Evolutionary conservation across 2,888 invertebrate genomes (phyloP).

Genomic region (Spodoptera exigua): DNA sequence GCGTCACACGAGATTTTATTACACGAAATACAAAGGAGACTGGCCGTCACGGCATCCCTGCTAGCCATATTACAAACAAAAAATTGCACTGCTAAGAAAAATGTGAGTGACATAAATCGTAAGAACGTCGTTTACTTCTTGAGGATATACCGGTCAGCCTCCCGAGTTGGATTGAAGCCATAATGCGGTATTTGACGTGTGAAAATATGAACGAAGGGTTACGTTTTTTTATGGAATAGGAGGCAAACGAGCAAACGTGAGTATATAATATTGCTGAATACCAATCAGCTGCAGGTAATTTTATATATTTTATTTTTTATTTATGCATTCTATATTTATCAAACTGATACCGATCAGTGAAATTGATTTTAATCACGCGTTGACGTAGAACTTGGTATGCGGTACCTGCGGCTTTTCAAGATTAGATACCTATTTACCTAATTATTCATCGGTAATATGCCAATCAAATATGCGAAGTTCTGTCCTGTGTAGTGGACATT

Average conservation of each 20-base stretch:
- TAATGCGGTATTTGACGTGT: background rate
- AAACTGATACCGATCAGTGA: no score
- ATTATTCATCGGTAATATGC: background rate
- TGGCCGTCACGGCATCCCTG: conserved; percentile 71
- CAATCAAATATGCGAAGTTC: no score
- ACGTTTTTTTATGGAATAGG: no score
- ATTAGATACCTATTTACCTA: no score
- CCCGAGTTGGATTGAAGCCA: conserved; percentile 10
- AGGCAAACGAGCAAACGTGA: no score
- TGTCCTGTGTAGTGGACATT: no score
- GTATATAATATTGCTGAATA: background rate
- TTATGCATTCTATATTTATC: background rate
- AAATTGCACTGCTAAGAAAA: conserved; percentile 69
- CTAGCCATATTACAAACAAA: conserved; percentile 69
- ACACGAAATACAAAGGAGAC: conserved; percentile 75
- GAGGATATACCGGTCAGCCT: conserved; percentile 4
- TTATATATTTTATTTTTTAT: background rate
- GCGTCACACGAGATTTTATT: conserved; percentile 83
- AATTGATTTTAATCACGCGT: no score
- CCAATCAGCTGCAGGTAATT: background rate
- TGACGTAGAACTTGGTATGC: no score
- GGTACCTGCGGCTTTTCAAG: no score
- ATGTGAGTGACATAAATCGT: conserved; percentile 44
- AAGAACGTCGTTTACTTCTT: conserved; percentile 30
- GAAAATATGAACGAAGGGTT: conserved; percentile 1